phyloP scores from a whole-genome alignment of 2,797 vertebrate species.

The Crax fasciolata region DNA sequence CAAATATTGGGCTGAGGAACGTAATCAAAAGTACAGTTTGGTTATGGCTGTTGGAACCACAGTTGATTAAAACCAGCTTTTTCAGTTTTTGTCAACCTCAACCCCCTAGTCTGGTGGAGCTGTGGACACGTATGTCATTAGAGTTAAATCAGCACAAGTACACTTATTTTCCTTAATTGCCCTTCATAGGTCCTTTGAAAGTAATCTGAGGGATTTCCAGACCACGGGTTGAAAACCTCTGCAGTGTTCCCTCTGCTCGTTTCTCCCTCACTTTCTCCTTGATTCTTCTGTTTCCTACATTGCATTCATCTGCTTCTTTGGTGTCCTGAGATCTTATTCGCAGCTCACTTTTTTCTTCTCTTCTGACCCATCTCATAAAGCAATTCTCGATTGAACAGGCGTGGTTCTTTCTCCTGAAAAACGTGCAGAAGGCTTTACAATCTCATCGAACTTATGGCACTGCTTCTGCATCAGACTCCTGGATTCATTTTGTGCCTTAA shows the following conservation, averaged over 20 bases:
- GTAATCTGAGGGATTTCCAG: not conserved
- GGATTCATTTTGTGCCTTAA: not conserved
- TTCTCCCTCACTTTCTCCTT: not conserved
- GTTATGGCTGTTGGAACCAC: not conserved
- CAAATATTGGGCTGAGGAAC: conserved; percentile 42
- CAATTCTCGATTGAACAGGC: not conserved
- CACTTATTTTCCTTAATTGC: not conserved
- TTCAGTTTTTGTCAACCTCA: not conserved
- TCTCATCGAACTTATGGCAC: not conserved
- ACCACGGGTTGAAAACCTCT: not conserved
- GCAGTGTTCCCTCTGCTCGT: not conserved
- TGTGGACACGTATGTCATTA: not conserved
- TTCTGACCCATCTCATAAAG: not conserved
- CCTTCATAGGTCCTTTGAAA: not conserved
- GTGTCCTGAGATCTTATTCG: not conserved
- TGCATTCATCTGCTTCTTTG: not conserved
- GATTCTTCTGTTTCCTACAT: not conserved
- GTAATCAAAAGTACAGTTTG: not conserved
- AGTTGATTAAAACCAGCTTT: not conserved
- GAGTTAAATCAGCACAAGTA: not conserved
- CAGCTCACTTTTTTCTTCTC: not conserved
- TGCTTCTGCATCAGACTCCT: not conserved
- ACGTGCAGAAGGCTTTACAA: not conserved
- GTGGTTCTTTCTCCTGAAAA: not conserved
- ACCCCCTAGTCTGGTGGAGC: not conserved